Conservation (phyloP, 2,113 vertebrate genomes). For the Sturnira hondurensis region DNA sequence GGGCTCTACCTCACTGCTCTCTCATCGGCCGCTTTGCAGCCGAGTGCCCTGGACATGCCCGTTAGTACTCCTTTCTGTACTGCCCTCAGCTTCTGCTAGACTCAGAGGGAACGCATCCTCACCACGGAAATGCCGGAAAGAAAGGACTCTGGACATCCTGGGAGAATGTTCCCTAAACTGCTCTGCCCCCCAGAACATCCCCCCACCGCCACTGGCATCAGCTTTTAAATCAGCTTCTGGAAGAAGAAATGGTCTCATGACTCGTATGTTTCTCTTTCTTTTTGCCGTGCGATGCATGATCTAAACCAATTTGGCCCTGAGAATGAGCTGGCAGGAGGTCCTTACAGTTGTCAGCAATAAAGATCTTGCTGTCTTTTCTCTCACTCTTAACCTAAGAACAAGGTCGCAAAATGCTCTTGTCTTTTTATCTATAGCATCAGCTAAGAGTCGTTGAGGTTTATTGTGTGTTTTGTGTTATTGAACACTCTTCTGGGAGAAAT, state of each 20-base stretch:
- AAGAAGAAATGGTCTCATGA: background rate
- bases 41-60: too few relatives aligned
- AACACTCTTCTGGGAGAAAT: background rate
- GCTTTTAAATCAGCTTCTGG: background rate
- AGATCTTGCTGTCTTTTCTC: constrained; percentile 19
- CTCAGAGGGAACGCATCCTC: background rate
- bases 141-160: background rate
- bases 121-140: background rate
- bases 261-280: background rate
- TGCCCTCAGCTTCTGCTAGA: background rate
- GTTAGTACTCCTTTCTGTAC: background rate
- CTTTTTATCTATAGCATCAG: background rate
- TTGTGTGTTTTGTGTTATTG: constrained; percentile 33
- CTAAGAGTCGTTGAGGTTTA: constrained; percentile 19
- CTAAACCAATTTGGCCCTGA: background rate
- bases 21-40: background rate
- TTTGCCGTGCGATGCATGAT: background rate
- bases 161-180: background rate
- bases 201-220: background rate
- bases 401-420: background rate
- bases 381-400: constrained; percentile 20
- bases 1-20: background rate
- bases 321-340: background rate
- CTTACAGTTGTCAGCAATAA: constrained; percentile 28
- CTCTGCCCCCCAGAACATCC: background rate